Conservation (phyloP, 2,797 vertebrate genomes). For the Macrochelys suwanniensis region DNA sequence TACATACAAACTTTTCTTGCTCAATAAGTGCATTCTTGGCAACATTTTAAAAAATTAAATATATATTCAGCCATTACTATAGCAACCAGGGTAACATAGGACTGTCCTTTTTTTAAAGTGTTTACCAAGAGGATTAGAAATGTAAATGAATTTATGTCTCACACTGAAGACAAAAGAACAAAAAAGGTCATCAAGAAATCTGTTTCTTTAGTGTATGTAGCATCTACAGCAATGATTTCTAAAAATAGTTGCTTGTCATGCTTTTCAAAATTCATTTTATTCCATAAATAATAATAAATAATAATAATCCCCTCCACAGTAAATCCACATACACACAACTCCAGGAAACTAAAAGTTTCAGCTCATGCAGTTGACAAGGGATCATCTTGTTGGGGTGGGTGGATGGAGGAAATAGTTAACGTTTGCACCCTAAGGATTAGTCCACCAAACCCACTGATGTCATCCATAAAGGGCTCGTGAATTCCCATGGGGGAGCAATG, state of each 20-base stretch:
- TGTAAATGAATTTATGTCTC: neutral
- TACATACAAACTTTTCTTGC: neutral
- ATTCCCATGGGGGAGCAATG: neutral
- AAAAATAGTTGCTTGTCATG: neutral
- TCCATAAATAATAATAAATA: neutral
- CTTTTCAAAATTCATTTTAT: neutral
- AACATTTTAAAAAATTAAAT: neutral
- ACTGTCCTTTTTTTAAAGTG: constrained; percentile 7
- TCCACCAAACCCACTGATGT: neutral
- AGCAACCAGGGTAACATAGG: neutral
- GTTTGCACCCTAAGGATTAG: neutral
- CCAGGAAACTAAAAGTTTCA: neutral
- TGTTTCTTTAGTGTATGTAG: neutral
- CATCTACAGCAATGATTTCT: neutral
- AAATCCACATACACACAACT: neutral
- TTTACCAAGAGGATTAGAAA: neutral
- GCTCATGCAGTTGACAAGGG: neutral
- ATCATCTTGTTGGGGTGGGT: neutral
- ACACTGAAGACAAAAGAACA: constrained; percentile 9
- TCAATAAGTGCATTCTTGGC: neutral
- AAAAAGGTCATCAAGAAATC: constrained; percentile 15
- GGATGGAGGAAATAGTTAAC: neutral
- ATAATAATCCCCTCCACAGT: neutral
- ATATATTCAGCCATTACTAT: neutral
- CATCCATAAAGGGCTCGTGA: neutral